These are phyloP conservation scores for Sebastes aleutianus DNA, from an alignment of 2,797 vertebrate species.

Conservation along the genomic window DNA sequence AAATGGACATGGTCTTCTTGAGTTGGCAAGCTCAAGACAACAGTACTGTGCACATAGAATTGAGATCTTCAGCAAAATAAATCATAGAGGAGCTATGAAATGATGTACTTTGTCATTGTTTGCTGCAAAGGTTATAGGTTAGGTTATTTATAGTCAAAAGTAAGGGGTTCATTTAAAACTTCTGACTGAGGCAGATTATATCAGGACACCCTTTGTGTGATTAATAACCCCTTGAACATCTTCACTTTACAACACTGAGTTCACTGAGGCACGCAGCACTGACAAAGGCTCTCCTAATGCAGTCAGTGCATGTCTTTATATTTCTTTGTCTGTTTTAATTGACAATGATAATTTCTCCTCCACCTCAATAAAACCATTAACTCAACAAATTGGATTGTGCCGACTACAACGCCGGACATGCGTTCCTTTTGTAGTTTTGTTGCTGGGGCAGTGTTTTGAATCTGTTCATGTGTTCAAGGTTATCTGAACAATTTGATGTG, in stretches of 20 bases:
- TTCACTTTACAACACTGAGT: constrained; percentile 11
- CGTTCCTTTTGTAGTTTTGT: not conserved
- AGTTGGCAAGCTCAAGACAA: not conserved
- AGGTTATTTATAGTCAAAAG: constrained; percentile 4
- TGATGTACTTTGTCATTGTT: not conserved
- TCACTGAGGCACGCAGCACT: constrained; percentile 5
- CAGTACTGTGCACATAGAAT: not conserved
- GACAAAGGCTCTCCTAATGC: constrained; percentile 28
- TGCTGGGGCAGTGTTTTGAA: not conserved
- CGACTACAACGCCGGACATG: not conserved
- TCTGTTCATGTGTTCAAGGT: not conserved
- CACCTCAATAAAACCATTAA: constrained; percentile 27
- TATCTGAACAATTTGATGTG: not conserved
- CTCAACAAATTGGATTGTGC: constrained; percentile 11
- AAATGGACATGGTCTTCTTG: not conserved
- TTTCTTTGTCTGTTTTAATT: constrained; percentile 61
- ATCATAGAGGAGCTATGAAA: not conserved
- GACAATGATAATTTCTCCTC: constrained; percentile 20
- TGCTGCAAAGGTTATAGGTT: not conserved
- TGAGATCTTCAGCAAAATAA: not conserved
- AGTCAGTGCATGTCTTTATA: not conserved
- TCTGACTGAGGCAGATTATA: constrained; percentile 1
- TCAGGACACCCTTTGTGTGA: not conserved
- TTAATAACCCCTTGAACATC: constrained; percentile 22
- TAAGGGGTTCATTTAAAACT: constrained; percentile 6